Conservation (phyloP, 1,140 invertebrate genomes). For the Gerris buenoi region DNA sequence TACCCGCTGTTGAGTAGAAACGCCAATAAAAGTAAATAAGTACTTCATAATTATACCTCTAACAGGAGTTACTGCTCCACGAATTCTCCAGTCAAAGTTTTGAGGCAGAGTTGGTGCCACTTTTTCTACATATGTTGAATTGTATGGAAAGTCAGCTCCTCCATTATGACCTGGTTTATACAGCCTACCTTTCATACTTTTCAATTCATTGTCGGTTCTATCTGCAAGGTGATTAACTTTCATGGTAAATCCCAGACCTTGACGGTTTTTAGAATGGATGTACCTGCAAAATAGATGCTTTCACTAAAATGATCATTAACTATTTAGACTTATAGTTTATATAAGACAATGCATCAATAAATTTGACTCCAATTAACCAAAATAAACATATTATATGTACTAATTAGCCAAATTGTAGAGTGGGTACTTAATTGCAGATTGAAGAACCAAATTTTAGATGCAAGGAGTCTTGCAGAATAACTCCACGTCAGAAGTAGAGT, state of each 20-base stretch:
- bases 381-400: too few relatives aligned
- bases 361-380: too few relatives aligned
- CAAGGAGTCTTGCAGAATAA: too few relatives aligned
- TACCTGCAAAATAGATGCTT: conserved; percentile 45
- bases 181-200: conserved; percentile 55
- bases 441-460: too few relatives aligned
- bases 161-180: conserved; percentile 44
- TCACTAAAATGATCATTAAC: too few relatives aligned
- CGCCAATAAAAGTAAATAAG: too few relatives aligned
- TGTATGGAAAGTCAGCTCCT: conserved; percentile 58
- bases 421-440: too few relatives aligned
- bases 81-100: conserved; percentile 75
- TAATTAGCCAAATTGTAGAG: too few relatives aligned
- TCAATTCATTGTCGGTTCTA: conserved; percentile 57
- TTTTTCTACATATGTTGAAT: conserved; percentile 29
- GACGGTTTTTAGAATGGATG: conserved; percentile 72
- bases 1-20: too few relatives aligned
- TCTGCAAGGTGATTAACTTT: conserved; percentile 82
- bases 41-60: conserved; percentile 61
- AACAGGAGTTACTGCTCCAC: conserved; percentile 83
- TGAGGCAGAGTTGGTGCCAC: conserved; percentile 37
- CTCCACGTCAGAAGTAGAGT: too few relatives aligned
- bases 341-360: too few relatives aligned
- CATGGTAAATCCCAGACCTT: conserved; percentile 53
- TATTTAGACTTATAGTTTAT: too few relatives aligned